phyloP scores from a whole-genome alignment of 2,113 vertebrate genomes.

The Pungitius pungitius region DNA sequence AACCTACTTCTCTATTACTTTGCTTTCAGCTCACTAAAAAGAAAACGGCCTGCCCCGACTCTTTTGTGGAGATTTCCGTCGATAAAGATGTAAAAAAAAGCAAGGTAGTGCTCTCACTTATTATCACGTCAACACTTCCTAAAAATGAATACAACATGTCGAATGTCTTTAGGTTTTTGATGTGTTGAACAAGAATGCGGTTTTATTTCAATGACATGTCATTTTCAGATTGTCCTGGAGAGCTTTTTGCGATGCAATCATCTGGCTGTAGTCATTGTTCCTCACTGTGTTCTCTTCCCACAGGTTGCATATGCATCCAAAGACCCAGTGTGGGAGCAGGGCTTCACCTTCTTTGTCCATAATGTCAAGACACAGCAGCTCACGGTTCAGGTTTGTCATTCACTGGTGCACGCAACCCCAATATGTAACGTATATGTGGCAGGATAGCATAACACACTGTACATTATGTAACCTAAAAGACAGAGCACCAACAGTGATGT shows the following conservation, averaged over 20 bases:
- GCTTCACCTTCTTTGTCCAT: slow-evolving; percentile 93
- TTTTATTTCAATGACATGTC: background rate
- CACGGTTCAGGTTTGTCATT: slow-evolving; percentile 83
- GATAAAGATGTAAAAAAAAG: slow-evolving; percentile 86
- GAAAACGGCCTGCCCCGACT: slow-evolving; percentile 82
- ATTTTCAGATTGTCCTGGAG: no score
- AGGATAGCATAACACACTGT: background rate
- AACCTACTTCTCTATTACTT: no score
- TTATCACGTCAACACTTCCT: no score
- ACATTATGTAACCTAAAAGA: background rate
- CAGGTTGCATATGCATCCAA: slow-evolving; percentile 87
- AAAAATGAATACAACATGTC: fast-evolving
- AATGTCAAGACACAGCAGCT: slow-evolving; percentile 84
- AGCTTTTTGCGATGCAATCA: background rate
- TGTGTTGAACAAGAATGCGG: background rate
- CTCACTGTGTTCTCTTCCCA: background rate
- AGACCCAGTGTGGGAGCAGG: slow-evolving; percentile 91
- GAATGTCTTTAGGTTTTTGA: background rate
- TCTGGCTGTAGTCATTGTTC: background rate
- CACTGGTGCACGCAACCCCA: background rate
- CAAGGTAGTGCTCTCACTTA: slow-evolving; percentile 82
- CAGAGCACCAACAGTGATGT: no score
- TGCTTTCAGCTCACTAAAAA: slow-evolving; percentile 80
- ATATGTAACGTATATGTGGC: background rate
- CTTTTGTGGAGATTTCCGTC: slow-evolving; percentile 87